Conservation (phyloP, 92 coral and sea anemone genomes). For the Epizoanthus rinbou region DNA sequence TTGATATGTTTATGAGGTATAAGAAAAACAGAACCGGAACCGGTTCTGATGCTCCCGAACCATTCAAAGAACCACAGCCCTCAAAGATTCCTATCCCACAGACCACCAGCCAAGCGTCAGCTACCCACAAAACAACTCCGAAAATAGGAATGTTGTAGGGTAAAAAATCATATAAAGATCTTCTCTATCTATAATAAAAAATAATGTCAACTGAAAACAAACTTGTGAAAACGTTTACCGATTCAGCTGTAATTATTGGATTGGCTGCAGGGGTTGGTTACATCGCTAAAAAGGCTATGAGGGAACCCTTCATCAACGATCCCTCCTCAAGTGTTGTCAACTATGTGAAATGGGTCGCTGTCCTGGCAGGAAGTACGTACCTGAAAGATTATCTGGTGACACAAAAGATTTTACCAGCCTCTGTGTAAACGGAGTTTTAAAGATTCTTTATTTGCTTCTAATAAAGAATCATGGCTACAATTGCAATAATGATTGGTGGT, state of each 20-base stretch:
- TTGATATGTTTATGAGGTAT: constrained; percentile 60
- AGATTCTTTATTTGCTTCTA: too few species aligned
- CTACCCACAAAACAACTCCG: constrained; percentile 8
- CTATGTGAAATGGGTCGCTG: constrained; percentile 60
- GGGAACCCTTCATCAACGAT: constrained; percentile 53
- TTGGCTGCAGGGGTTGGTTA: constrained; percentile 55
- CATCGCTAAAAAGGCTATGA: constrained; percentile 49
- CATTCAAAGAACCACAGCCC: constrained; percentile 23
- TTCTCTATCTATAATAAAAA: neutral
- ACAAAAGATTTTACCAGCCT: constrained; percentile 44
- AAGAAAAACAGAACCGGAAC: constrained; percentile 13
- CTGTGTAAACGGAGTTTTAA: too few species aligned
- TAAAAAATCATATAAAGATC: constrained; percentile 19
- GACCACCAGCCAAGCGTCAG: too few species aligned
- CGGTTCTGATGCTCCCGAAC: neutral
- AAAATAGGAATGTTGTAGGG: constrained; percentile 54
- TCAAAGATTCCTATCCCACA: constrained; percentile 46
- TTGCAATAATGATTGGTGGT: too few species aligned
- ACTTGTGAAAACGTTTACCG: constrained; percentile 53
- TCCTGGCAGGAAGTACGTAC: constrained; percentile 38
- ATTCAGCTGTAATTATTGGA: constrained; percentile 46
- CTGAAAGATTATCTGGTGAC: constrained; percentile 53
- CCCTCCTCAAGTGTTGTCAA: constrained; percentile 51
- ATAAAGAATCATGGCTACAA: too few species aligned
- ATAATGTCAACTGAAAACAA: constrained; percentile 48